phyloP scores from a whole-genome alignment of 2,888 invertebrate species.

The Cephonodes hylas region DNA sequence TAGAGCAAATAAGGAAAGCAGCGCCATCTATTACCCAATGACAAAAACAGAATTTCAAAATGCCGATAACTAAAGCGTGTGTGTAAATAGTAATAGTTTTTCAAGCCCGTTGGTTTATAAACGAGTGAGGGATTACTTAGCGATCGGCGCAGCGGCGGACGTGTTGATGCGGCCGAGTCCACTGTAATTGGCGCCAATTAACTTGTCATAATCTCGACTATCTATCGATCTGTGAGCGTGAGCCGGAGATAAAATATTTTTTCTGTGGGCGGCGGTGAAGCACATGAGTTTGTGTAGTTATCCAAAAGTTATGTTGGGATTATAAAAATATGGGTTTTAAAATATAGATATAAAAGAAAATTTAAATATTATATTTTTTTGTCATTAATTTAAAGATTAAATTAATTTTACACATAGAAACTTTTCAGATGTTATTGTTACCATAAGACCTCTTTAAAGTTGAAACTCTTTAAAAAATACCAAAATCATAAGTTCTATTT shows the following conservation, averaged over 20 bases:
- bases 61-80: neutral
- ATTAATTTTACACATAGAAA: no score
- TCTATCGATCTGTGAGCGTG: slow-evolving; percentile 45
- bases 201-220: slow-evolving; percentile 41
- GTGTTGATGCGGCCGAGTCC: slow-evolving; percentile 11
- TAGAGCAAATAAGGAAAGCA: no score
- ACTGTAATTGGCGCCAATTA: slow-evolving; percentile 51
- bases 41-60: no score
- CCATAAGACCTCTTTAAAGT: no score
- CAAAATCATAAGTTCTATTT: slow-evolving; percentile 41
- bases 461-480: no score
- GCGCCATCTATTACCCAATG: neutral
- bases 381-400: no score
- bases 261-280: neutral
- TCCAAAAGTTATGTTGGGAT: neutral
- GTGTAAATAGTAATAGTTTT: neutral
- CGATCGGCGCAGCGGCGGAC: neutral
- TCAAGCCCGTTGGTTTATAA: neutral
- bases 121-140: neutral
- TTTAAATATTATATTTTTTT: no score
- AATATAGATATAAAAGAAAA: no score
- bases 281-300: neutral
- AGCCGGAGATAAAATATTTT: neutral
- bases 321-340: no score
- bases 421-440: no score